Base-by-base conservation (phyloP, 2,797 vertebrate genomes). In the Sciurus vulgaris region DNA sequence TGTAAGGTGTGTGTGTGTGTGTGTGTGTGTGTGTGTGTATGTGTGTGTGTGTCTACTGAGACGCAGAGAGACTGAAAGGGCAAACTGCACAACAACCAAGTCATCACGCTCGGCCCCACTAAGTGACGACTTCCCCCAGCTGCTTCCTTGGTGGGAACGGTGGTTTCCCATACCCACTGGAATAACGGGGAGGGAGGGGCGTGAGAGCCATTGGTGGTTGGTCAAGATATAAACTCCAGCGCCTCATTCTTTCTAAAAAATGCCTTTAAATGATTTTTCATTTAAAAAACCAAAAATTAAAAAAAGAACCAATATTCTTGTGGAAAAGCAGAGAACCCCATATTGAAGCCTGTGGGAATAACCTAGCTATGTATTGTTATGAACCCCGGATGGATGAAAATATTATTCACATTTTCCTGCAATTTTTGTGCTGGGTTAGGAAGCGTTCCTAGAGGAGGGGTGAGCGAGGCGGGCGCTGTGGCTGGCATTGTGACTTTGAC, bases 401-500 rank as follows among this genome's bases (percentile, higher is more conserved):
- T 77, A 84, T 49, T 85, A 89, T 95, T 92, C 95, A 77, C 93
- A 54, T 96, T 85, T 95, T 85, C 91, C 91, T 90, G 89, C 91
- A 93, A 97, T 94, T 97, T 95, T 92, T 87, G 92, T 79, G 59
- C 91, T 87, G 26, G 3, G 72, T 78, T 65, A 59, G 20, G 54
- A 94, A 73, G 93, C 93, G 24, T 94, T 88, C 70, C 47, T 33
- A 90, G 91, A 73, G 49, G 51, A 49, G 28, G 17, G 78, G 74
- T 92, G 70, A 90, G 74, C 93, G 83, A 92, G 87, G 86, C 10
- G 0, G 61, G 26, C 20, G 4, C 85, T 3, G 38, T 0, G 61
- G 86, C 91, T 73, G 61, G 81, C 94, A 94, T 73, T 94, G 95
- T 92, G 83, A 24, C 90, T 89, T 12, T 95, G 96, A 96, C 93